A percentile compares a stretch with the other conserved stretches of the same genome.
phyloP scores from a whole-genome alignment of 2,888 invertebrate species.

The Aethes cnicana region DNA sequence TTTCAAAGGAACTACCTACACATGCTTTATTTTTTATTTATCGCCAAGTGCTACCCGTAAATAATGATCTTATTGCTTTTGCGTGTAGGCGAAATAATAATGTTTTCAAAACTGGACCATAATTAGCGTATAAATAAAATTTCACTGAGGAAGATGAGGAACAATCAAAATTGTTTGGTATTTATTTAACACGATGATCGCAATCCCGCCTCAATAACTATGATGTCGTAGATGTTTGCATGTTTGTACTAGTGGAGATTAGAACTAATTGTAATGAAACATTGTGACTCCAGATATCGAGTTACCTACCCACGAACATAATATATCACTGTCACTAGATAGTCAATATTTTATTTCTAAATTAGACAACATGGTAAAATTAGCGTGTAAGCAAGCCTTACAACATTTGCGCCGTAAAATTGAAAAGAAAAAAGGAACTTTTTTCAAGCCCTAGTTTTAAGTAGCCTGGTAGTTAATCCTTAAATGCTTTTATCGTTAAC shows the following conservation, averaged over 20 bases:
- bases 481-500: slow-evolving; percentile 3
- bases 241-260: slow-evolving; percentile 51
- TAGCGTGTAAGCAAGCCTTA: slow-evolving; percentile 5
- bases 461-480: slow-evolving; percentile 1
- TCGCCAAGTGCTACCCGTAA: slow-evolving; percentile 63
- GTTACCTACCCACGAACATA: slow-evolving; percentile 10
- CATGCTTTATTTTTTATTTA: slow-evolving; percentile 67
- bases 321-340: slow-evolving; percentile 15
- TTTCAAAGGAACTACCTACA: slow-evolving; percentile 63
- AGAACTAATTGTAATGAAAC: slow-evolving; percentile 18
- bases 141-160: slow-evolving; percentile 35
- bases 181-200: slow-evolving; percentile 73
- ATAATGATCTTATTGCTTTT: slow-evolving; percentile 56
- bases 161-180: slow-evolving; percentile 37
- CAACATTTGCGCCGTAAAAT: slow-evolving; percentile 9
- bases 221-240: slow-evolving; percentile 66
- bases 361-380: neutral
- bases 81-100: slow-evolving; percentile 47
- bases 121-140: slow-evolving; percentile 34
- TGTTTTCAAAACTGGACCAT: slow-evolving; percentile 34
- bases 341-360: neutral
- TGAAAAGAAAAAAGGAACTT: slow-evolving; percentile 1
- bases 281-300: slow-evolving; percentile 6
- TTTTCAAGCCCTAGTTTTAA: neutral
- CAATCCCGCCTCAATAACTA: slow-evolving; percentile 73